Base-by-base conservation (phyloP, 1,140 invertebrate genomes). In the Tetranychus cinnabarinus region DNA sequence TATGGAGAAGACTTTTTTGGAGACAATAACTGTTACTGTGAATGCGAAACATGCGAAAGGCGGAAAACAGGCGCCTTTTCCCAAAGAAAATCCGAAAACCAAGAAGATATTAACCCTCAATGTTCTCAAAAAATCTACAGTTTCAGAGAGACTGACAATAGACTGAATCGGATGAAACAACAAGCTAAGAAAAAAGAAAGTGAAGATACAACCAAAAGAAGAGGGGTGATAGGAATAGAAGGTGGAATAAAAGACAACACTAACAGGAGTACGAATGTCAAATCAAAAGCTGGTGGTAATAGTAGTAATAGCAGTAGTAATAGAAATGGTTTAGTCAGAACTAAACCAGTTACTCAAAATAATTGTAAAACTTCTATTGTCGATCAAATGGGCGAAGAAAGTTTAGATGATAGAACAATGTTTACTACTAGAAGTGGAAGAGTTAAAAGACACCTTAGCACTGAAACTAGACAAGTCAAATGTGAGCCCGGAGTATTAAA, bases 1-100 rank as follows among this genome's bases (percentile, higher is more conserved):
- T 98, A 98, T 76, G 95, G 93, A 7, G 88, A 93, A 74, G 90
- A 97, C 75, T 97, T 97, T 74, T 98, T 97, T 75, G 95, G 93
- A 7, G 91, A 97, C 73, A 81, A 83, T 42, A 98, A 97, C 75
- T 83, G 82, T 69, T 85, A 88, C 65, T 97, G 95, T 74, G 95
- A 98, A 77, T 98, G 95, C 77, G 83, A 88, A 74, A 97, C 93
- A 0, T 97, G 95, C 77, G 95, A 98, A 77, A 81, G 80, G 77
- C 61, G 65, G 36, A 54, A 46, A 42, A 56, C 52, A 12, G 65
- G 65, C 7, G 59, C 61, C 13, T 66, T 63, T 46, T 31, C 65
- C 13, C 47, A 60, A 50, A 12, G 35, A 33, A 42, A 59, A 42
- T 37, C 12, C 10, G 34, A 55, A 35, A 61, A 47, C 56, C n/a